Conservation (phyloP, 64 coral and sea anemone species). For the Montipora sp. region DNA sequence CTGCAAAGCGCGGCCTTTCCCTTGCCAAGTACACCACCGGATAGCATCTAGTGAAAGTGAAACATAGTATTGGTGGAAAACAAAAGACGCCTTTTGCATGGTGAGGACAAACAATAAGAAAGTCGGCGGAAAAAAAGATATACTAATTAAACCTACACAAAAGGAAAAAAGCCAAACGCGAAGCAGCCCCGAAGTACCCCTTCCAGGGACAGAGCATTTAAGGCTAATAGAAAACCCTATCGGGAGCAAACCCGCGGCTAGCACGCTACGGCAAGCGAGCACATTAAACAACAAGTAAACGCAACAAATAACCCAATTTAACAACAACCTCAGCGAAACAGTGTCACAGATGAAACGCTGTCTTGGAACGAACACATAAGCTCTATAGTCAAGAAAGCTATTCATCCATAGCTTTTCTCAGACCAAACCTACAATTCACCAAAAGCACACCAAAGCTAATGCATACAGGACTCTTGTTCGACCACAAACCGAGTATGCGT, state of each 20-base stretch:
- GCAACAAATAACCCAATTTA: no score
- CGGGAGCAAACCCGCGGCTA: neutral
- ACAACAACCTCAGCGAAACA: no score
- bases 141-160: neutral
- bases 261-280: neutral
- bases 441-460: no score
- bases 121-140: neutral
- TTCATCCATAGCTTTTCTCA: no score
- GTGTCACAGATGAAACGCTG: no score
- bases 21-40: neutral
- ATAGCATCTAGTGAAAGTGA: neutral
- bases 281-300: no score
- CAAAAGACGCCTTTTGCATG: neutral
- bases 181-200: slow-evolving; percentile 41
- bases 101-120: neutral
- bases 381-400: no score
- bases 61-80: neutral
- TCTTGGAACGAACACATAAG: no score
- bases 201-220: slow-evolving; percentile 24
- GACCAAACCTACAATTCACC: no score
- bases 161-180: slow-evolving; percentile 16
- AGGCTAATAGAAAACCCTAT: slow-evolving; percentile 2
- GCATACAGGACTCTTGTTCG: no score
- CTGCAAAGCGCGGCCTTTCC: slow-evolving; percentile 5
- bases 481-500: no score